phyloP scores from a whole-genome alignment of 2,888 invertebrate genomes.

The Drosophila hamatofila region DNA sequence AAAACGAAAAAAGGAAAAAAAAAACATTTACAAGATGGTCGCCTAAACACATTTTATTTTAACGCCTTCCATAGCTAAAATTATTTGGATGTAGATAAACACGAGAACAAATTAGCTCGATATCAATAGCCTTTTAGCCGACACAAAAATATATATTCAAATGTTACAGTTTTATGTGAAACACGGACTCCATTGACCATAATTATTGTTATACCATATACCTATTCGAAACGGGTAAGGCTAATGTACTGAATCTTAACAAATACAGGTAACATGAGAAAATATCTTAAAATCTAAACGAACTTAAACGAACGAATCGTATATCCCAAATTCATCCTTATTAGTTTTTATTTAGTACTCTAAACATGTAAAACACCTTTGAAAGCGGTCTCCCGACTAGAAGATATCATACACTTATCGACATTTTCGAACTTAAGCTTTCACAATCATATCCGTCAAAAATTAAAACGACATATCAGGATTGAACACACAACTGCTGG shows the following conservation, averaged over 20 bases:
- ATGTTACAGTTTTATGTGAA: not conserved
- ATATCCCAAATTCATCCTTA: not conserved
- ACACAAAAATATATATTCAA: not conserved
- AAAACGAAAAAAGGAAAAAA: not conserved
- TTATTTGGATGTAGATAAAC: not conserved
- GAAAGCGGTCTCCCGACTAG: no score
- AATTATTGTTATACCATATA: not conserved
- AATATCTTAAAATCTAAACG: not conserved
- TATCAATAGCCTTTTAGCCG: not conserved
- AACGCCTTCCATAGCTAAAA: not conserved
- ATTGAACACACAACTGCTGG: no score
- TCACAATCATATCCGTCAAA: no score
- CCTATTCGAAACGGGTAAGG: not conserved
- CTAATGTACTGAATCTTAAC: not conserved
- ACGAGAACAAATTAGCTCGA: not conserved
- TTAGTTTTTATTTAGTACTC: no score
- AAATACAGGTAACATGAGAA: not conserved
- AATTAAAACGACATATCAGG: no score
- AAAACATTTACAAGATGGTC: slow-evolving; percentile 12
- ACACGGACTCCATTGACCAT: not conserved
- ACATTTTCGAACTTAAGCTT: no score
- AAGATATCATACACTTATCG: no score
- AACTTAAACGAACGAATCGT: no score
- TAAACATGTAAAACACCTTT: no score
- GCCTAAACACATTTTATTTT: slow-evolving; percentile 5